Percentiles rank a stretch among this genome's conserved stretches.
phyloP scores from a whole-genome alignment of 2,113 vertebrate species.

The Eurypyga helias region DNA sequence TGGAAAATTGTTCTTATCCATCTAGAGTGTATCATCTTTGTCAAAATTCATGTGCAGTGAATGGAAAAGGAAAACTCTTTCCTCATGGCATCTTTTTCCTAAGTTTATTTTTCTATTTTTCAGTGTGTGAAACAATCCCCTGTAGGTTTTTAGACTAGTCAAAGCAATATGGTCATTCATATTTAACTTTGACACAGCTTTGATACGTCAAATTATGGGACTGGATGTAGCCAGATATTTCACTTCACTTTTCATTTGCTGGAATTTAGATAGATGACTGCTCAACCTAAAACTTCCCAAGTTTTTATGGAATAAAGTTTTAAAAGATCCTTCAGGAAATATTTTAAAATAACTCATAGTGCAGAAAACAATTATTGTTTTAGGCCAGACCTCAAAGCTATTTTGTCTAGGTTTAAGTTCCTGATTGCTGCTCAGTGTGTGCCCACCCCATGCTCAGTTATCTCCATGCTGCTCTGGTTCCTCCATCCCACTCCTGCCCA shows the following conservation, averaged over 20 bases:
- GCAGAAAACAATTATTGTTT: not conserved
- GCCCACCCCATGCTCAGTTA: not conserved
- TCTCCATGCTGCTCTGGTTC: too few relatives aligned
- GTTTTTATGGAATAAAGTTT: not conserved
- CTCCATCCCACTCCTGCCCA: not conserved
- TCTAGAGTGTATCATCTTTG: constrained; percentile 49
- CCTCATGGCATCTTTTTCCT: constrained; percentile 16
- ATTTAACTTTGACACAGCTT: constrained; percentile 48
- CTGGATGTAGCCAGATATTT: not conserved
- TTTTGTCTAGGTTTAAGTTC: not conserved
- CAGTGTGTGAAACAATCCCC: not conserved
- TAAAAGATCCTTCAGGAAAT: not conserved
- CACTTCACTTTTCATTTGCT: constrained; percentile 37
- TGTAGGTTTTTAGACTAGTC: constrained; percentile 12
- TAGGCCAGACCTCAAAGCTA: not conserved
- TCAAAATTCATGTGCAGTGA: constrained; percentile 51
- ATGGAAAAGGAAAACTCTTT: constrained; percentile 28
- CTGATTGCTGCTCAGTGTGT: not conserved
- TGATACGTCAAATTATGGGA: not conserved
- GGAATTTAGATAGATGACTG: not conserved
- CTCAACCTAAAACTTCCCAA: not conserved
- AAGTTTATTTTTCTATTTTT: constrained; percentile 19
- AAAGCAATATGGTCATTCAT: constrained; percentile 1
- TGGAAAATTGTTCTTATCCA: constrained; percentile 74
- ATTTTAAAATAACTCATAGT: not conserved